Conservation (phyloP, 2,797 vertebrate species). For the Propithecus perrieri region DNA sequence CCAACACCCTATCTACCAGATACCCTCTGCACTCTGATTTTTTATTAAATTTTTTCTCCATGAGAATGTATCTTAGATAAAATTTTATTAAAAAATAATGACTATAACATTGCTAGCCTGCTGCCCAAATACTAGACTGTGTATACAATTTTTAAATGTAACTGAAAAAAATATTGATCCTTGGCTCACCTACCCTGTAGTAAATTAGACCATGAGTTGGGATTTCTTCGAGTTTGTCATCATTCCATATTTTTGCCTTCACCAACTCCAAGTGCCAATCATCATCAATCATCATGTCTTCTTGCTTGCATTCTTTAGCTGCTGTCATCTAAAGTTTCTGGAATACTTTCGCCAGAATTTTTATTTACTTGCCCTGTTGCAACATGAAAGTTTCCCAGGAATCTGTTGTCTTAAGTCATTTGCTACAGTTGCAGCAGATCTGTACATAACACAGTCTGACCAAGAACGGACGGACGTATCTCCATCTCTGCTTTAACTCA, state of each 20-base stretch:
- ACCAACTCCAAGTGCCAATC: background rate
- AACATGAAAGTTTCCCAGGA: background rate
- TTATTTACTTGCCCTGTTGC: background rate
- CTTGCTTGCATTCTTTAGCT: background rate
- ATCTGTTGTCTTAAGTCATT: background rate
- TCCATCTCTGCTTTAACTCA: background rate
- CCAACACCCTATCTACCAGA: no score
- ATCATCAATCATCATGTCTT: background rate
- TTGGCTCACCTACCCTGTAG: background rate
- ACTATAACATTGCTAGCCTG: conserved; percentile 18
- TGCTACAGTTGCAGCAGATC: background rate
- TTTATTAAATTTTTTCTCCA: background rate
- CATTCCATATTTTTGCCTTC: background rate
- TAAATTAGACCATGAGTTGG: background rate
- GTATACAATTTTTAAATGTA: conserved; percentile 3
- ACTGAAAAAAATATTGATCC: conserved; percentile 16
- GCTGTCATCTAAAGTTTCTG: background rate
- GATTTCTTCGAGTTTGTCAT: background rate
- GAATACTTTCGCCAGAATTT: background rate
- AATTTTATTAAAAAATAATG: conserved; percentile 32
- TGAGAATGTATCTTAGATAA: background rate
- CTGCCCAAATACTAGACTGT: background rate
- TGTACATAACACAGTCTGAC: background rate
- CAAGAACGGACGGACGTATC: background rate
- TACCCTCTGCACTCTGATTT: background rate